Conservation (phyloP, 2,113 vertebrate genomes). For the Cercopithecus mona region DNA sequence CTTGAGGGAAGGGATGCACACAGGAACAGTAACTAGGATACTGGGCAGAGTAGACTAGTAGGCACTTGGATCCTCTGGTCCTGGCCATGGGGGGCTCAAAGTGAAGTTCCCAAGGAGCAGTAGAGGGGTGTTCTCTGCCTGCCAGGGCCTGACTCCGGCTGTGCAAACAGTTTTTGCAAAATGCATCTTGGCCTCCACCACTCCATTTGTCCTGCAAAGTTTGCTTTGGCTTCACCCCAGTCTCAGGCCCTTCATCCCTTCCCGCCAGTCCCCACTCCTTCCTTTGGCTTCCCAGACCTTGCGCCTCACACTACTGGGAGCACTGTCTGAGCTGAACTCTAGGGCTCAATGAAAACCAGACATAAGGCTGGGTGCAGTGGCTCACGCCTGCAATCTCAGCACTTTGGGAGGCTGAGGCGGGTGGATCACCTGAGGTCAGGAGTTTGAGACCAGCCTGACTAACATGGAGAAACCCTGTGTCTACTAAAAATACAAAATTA, state of each 20-base stretch:
- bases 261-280: neutral
- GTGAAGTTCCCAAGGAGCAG: conserved; percentile 70
- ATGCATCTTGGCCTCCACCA: conserved; percentile 52
- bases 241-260: conserved; percentile 41
- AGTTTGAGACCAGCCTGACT: no score
- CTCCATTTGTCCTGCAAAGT: conserved; percentile 65
- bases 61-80: neutral
- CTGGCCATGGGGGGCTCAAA: conserved; percentile 28
- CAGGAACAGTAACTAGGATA: conserved; percentile 59
- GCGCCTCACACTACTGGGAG: neutral
- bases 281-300: conserved; percentile 47
- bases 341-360: neutral
- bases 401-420: no score
- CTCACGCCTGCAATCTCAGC: no score
- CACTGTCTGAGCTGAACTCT: neutral
- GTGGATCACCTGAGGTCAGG: no score
- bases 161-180: conserved; percentile 71
- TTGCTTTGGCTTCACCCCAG: conserved; percentile 76
- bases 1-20: neutral
- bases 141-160: conserved; percentile 62
- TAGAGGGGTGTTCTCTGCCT: conserved; percentile 11
- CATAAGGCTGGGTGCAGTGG: neutral
- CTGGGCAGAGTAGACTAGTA: neutral
- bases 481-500: no score
- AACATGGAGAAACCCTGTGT: no score